These are phyloP conservation scores for Leptopilina clavipes DNA, from an alignment of 1,140 invertebrate genomes.

Conservation along the genomic window DNA sequence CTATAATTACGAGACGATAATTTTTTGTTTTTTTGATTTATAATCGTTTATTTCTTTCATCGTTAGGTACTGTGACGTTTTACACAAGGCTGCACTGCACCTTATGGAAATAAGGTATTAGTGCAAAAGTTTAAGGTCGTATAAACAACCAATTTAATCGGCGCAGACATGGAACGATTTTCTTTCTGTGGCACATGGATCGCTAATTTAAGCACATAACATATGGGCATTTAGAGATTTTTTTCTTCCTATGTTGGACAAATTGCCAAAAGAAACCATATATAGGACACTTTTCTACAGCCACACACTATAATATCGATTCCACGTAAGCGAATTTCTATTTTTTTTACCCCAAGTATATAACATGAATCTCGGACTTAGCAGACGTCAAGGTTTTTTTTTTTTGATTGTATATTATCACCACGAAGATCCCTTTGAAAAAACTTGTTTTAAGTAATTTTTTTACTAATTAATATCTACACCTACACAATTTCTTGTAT, in stretches of 20 bases:
- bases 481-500: neutral
- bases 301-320: no score
- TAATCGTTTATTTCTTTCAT: slow-evolving; percentile 47
- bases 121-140: slow-evolving; percentile 81
- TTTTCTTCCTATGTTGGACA: slow-evolving; percentile 26
- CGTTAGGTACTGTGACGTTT: slow-evolving; percentile 86
- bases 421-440: slow-evolving; percentile 7
- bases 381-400: slow-evolving; percentile 25
- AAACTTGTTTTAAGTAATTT: neutral
- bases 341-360: slow-evolving; percentile 32
- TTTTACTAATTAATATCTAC: neutral
- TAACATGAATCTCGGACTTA: slow-evolving; percentile 7
- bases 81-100: slow-evolving; percentile 92
- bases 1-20: slow-evolving; percentile 21
- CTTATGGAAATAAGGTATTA: slow-evolving; percentile 83
- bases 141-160: slow-evolving; percentile 77
- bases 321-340: neutral
- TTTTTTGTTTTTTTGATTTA: neutral
- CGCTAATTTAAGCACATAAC: slow-evolving; percentile 86
- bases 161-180: slow-evolving; percentile 84
- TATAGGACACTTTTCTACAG: no score
- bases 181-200: slow-evolving; percentile 84
- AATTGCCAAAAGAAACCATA: no score
- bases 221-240: slow-evolving; percentile 83
- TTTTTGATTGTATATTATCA: slow-evolving; percentile 18